These are phyloP conservation scores for Sphaerophoria taeniata DNA, from an alignment of 2,888 invertebrate genomes.

Conservation along the genomic window DNA sequence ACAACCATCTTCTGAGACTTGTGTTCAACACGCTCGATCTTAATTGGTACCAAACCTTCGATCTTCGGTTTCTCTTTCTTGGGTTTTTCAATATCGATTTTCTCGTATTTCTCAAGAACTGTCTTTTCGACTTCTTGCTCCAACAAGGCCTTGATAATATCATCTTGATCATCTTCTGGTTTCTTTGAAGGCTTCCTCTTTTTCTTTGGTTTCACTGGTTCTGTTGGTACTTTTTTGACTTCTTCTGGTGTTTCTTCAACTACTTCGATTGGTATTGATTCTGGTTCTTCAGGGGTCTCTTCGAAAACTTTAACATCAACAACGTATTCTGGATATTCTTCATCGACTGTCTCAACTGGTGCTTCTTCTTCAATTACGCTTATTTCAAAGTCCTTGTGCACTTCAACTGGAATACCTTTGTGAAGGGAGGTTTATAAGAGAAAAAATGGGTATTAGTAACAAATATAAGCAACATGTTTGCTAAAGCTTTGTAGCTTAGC, in stretches of 20 bases:
- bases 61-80: constrained; percentile 79
- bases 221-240: constrained; percentile 75
- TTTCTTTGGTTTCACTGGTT: constrained; percentile 78
- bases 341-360: constrained; percentile 80
- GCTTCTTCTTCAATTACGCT: constrained; percentile 82
- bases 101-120: constrained; percentile 83
- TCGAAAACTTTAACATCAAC: constrained; percentile 78
- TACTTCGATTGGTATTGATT: constrained; percentile 79
- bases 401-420: constrained; percentile 79
- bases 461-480: background rate
- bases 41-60: constrained; percentile 83
- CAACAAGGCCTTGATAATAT: constrained; percentile 80
- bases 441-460: constrained; percentile 20
- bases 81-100: constrained; percentile 82
- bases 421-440: constrained; percentile 41
- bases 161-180: constrained; percentile 81
- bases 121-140: constrained; percentile 82
- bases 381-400: constrained; percentile 82
- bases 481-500: constrained; percentile 36
- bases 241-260: constrained; percentile 78
- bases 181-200: constrained; percentile 80
- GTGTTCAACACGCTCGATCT: constrained; percentile 86
- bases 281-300: constrained; percentile 77
- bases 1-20: constrained; percentile 86
- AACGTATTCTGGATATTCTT: constrained; percentile 78